Percentiles rank a stretch among this genome's conserved stretches.
These are phyloP conservation scores for Drosophila watanabei DNA, from an alignment of 1,140 invertebrate genomes.

Conservation along the genomic window DNA sequence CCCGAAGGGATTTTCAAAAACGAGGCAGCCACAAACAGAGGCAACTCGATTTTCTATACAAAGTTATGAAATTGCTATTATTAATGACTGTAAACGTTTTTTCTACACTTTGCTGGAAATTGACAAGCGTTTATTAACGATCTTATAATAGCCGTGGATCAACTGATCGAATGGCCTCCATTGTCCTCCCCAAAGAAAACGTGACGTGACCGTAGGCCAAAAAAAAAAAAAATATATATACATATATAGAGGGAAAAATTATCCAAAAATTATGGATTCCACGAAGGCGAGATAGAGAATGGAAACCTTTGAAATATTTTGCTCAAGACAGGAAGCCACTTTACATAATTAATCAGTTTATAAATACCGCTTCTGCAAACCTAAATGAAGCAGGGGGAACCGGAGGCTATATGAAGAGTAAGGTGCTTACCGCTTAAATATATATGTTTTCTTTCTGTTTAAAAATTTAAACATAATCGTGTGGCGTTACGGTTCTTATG, in stretches of 20 bases:
- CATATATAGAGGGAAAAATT: conserved; percentile 23
- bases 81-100: conserved; percentile 84
- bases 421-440: background rate
- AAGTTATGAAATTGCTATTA: conserved; percentile 84
- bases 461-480: background rate
- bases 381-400: background rate
- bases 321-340: conserved; percentile 79
- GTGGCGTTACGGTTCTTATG: background rate
- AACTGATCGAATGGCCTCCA: conserved; percentile 67
- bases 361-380: conserved; percentile 45
- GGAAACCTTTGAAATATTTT: conserved; percentile 47
- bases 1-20: conserved; percentile 22
- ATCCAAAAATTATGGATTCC: conserved; percentile 30
- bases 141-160: conserved; percentile 79
- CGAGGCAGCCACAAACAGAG: conserved; percentile 5
- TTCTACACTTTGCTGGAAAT: conserved; percentile 76
- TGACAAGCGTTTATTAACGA: conserved; percentile 84
- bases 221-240: conserved; percentile 4
- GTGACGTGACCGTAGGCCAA: conserved; percentile 69
- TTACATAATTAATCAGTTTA: conserved; percentile 78
- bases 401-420: background rate
- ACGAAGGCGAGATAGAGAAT: conserved; percentile 23
- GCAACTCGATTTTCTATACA: conserved; percentile 55
- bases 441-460: too few species aligned
- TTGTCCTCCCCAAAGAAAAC: conserved; percentile 63